Conservation (phyloP, 2,797 vertebrate species). For the Triplophysa yarkandensis region DNA sequence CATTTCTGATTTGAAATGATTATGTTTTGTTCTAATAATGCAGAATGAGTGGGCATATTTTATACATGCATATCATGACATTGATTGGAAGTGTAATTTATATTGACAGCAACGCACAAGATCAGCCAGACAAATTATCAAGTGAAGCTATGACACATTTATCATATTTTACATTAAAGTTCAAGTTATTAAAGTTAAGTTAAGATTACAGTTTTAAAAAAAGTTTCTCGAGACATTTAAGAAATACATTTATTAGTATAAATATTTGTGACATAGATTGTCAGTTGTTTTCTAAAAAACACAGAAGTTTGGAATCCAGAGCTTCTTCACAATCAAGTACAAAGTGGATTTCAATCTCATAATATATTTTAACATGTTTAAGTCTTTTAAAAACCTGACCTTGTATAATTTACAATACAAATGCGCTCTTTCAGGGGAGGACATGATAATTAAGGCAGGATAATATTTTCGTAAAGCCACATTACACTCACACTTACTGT, state of each 20-base stretch:
- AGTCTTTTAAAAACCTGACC: conserved; percentile 33
- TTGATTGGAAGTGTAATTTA: neutral
- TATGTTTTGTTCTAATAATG: neutral
- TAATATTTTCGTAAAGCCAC: conserved; percentile 49
- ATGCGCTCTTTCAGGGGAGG: conserved; percentile 33
- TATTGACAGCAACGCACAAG: conserved; percentile 14
- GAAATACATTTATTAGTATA: neutral
- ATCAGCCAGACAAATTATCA: neutral
- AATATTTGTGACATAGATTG: neutral
- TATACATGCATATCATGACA: neutral
- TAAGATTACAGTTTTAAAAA: neutral
- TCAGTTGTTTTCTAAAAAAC: neutral
- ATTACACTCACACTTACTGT: conserved; percentile 7
- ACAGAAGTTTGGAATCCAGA: neutral
- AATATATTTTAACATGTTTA: conserved; percentile 43
- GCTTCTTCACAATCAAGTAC: conserved; percentile 20
- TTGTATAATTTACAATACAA: conserved; percentile 33
- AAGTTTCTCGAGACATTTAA: too few species aligned
- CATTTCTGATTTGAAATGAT: neutral
- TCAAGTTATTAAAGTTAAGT: neutral
- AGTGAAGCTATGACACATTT: neutral
- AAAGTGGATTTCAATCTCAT: conserved; percentile 31
- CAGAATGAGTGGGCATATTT: neutral
- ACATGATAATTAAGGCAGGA: conserved; percentile 44
- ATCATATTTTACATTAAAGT: neutral